Conservation (phyloP, 1,140 invertebrate species). For the Drosophila sp. region DNA sequence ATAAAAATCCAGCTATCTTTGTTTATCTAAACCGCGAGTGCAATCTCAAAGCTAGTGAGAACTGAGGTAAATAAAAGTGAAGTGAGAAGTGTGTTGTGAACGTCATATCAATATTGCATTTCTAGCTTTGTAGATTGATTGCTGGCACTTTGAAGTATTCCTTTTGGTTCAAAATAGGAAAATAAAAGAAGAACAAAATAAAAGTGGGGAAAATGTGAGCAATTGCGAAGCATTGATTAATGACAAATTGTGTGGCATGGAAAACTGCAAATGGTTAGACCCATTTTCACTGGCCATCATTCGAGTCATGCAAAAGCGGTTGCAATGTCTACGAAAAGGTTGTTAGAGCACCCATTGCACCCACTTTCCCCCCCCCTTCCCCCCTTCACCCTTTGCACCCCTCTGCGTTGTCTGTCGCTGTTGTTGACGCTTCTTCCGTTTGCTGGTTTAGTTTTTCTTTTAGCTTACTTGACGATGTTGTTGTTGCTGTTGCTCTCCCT, state of each 20-base stretch:
- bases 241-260: conserved; percentile 77
- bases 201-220: conserved; percentile 37
- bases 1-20: background rate
- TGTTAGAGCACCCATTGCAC: conserved; percentile 23
- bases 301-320: conserved; percentile 48
- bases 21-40: background rate
- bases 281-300: conserved; percentile 47
- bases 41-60: background rate
- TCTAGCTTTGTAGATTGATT: conserved; percentile 8
- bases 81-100: background rate
- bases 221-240: conserved; percentile 72
- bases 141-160: conserved; percentile 21
- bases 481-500: no score
- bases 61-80: background rate
- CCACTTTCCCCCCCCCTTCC: background rate
- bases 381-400: background rate
- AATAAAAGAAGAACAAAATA: background rate
- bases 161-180: background rate
- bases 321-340: conserved; percentile 51
- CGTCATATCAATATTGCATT: conserved; percentile 16
- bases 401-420: conserved; percentile 29
- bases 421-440: conserved; percentile 78
- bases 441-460: conserved; percentile 78
- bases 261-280: conserved; percentile 32
- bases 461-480: conserved; percentile 71